Evolutionary conservation across 1,140 invertebrate species (phyloP).

Genomic region (Danaus melanippus): DNA sequence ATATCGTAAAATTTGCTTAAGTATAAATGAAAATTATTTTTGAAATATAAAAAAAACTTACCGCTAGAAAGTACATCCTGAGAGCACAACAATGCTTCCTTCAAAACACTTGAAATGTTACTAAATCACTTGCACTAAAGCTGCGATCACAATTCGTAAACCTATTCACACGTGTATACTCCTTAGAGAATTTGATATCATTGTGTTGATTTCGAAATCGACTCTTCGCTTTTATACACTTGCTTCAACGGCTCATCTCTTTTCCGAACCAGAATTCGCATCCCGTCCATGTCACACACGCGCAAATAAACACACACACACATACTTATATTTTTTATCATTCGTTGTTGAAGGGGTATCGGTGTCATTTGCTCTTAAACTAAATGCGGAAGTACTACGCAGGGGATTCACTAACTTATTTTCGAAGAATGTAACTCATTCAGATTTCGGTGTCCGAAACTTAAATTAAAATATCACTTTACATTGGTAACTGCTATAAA

Average conservation of each 20-base stretch:
- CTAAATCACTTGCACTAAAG: conserved; percentile 50
- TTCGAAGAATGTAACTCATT: too few species aligned
- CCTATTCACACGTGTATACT: conserved; percentile 54
- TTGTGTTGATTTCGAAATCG: conserved; percentile 70
- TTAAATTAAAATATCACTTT: conserved; percentile 9
- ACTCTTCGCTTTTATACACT: conserved; percentile 68
- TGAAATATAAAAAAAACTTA: conserved; percentile 23
- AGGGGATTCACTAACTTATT: too few species aligned
- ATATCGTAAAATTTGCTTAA: neutral
- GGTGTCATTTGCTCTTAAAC: conserved; percentile 21
- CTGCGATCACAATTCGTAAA: conserved; percentile 53
- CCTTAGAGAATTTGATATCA: conserved; percentile 63
- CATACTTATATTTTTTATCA: conserved; percentile 48
- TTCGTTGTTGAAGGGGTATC: conserved; percentile 50
- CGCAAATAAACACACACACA: conserved; percentile 30
- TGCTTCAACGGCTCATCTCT: conserved; percentile 64
- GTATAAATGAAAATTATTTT: too few species aligned
- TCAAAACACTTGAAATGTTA: conserved; percentile 37
- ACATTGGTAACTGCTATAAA: conserved; percentile 4
- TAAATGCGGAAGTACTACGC: too few species aligned
- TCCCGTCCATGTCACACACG: conserved; percentile 25
- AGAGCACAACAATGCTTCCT: conserved; percentile 26
- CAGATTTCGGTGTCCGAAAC: too few species aligned
- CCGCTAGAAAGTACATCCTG: conserved; percentile 50
- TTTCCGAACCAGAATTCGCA: conserved; percentile 34